phyloP scores from a whole-genome alignment of 1,140 invertebrate species.

The Araneus ventricosus region DNA sequence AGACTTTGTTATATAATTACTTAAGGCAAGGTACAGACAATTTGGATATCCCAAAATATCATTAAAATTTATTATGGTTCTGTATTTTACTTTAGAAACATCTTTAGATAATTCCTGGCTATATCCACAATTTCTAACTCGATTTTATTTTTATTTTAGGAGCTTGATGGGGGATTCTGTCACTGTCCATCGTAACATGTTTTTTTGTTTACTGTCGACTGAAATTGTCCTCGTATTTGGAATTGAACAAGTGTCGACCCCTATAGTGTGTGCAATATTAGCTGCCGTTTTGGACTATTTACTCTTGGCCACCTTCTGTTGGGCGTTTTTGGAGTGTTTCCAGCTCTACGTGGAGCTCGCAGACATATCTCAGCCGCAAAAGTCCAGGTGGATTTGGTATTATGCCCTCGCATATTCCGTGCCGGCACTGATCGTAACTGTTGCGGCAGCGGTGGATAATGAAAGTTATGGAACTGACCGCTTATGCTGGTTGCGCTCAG shows the following conservation, averaged over 20 bases:
- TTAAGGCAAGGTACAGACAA: too few species aligned
- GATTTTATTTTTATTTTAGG: slow-evolving; percentile 34
- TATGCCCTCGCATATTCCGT: slow-evolving; percentile 91
- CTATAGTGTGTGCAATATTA: slow-evolving; percentile 92
- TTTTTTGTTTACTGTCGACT: slow-evolving; percentile 90
- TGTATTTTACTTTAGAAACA: too few species aligned
- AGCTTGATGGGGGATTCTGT: slow-evolving; percentile 65
- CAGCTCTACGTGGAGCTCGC: slow-evolving; percentile 97
- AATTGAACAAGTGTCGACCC: slow-evolving; percentile 92
- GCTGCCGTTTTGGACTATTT: slow-evolving; percentile 96
- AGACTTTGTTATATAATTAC: too few species aligned
- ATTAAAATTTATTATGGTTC: neutral
- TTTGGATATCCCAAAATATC: neutral
- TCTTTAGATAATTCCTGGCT: too few species aligned
- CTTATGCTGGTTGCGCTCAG: slow-evolving; percentile 93
- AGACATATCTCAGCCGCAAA: slow-evolving; percentile 94
- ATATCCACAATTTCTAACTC: neutral
- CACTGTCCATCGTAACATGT: slow-evolving; percentile 81
- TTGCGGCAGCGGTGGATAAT: slow-evolving; percentile 89
- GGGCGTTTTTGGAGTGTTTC: slow-evolving; percentile 90
- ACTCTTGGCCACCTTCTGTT: slow-evolving; percentile 95
- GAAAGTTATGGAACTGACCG: slow-evolving; percentile 91
- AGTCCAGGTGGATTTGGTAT: slow-evolving; percentile 84
- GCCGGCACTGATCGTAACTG: slow-evolving; percentile 87
- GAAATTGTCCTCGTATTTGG: slow-evolving; percentile 95